These are phyloP conservation scores for Pipistrellus nathusii DNA, from an alignment of 2,797 vertebrate genomes.

Conservation along the genomic window DNA sequence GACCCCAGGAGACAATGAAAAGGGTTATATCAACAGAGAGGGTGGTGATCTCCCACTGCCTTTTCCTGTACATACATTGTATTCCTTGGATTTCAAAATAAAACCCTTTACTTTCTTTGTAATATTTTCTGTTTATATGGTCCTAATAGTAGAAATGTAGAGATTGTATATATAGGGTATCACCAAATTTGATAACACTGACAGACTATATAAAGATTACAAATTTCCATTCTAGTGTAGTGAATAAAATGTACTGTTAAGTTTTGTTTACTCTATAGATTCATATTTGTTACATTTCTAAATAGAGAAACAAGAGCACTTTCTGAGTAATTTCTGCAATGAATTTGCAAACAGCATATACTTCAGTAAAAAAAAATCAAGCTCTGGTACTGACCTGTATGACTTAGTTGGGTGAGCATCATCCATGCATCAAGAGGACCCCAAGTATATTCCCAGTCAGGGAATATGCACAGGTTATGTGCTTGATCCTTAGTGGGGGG, in stretches of 20 bases:
- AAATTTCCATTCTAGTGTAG: background rate
- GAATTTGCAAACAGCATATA: background rate
- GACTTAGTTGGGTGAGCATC: too few relatives aligned
- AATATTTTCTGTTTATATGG: background rate
- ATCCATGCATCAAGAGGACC: too few relatives aligned
- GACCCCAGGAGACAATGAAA: conserved; percentile 58
- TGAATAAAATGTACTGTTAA: background rate
- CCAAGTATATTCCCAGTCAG: too few relatives aligned
- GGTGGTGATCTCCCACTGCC: background rate
- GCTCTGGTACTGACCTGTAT: background rate
- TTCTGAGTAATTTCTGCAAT: background rate
- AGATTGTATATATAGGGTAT: background rate
- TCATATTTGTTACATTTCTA: background rate
- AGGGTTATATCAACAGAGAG: background rate
- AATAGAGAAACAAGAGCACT: background rate
- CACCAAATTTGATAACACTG: background rate
- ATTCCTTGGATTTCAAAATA: conserved; percentile 43
- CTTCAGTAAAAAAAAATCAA: background rate
- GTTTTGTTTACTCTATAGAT: background rate
- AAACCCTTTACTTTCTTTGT: background rate
- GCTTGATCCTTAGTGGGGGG: too few relatives aligned
- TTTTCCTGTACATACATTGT: background rate
- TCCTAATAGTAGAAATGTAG: background rate
- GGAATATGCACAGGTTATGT: too few relatives aligned
- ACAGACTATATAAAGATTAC: background rate